These are phyloP conservation scores for Protophormia terraenovae DNA, from an alignment of 2,888 invertebrate species.

Conservation along the genomic window DNA sequence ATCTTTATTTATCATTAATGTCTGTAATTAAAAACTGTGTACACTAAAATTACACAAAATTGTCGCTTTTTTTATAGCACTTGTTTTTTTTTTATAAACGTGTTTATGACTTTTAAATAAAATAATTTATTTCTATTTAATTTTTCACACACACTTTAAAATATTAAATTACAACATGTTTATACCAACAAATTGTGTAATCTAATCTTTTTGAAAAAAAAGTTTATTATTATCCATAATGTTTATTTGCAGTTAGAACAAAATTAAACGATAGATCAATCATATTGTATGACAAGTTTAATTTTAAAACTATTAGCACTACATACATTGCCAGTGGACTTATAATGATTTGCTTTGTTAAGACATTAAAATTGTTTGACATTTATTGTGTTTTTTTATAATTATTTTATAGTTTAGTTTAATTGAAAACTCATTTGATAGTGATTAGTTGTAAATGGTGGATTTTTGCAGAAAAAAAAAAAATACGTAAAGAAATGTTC, in stretches of 20 bases:
- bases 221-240: not conserved
- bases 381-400: no score
- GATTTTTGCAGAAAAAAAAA: no score
- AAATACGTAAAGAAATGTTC: no score
- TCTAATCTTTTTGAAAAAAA: not conserved
- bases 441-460: no score
- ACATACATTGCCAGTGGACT: no score
- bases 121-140: not conserved
- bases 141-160: not conserved
- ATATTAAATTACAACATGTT: no score
- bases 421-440: no score
- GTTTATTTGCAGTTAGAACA: not conserved
- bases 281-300: not conserved
- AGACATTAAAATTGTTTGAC: no score
- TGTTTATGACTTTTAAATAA: not conserved
- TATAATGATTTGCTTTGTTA: no score
- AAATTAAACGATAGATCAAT: conserved; percentile 9
- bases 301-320: no score
- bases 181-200: no score
- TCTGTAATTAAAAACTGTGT: not conserved
- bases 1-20: not conserved
- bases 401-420: no score
- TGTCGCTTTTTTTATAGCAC: not conserved
- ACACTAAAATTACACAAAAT: not conserved
- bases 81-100: not conserved